Evolutionary conservation across 2,113 vertebrate species (phyloP).

Genomic region (Hystrix brachyura): DNA sequence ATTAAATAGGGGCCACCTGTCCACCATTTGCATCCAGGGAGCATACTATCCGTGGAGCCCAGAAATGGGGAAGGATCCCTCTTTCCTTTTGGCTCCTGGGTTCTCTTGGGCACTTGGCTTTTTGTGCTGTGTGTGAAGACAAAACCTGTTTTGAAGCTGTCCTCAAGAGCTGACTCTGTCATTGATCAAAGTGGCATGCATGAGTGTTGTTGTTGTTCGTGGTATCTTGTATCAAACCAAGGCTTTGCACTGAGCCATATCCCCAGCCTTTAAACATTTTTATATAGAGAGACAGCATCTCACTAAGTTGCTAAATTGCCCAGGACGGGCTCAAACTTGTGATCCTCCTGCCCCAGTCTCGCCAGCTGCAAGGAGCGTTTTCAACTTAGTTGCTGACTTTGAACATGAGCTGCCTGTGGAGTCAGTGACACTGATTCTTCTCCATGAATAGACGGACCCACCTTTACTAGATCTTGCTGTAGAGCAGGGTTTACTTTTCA

Average conservation of each 20-base stretch:
- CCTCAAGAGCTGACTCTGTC: background rate
- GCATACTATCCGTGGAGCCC: background rate
- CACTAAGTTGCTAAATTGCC: background rate
- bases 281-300: background rate
- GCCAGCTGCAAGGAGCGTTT: background rate
- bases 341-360: background rate
- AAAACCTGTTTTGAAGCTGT: background rate
- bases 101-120: background rate
- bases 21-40: background rate
- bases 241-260: background rate
- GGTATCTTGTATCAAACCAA: background rate
- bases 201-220: background rate
- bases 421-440: background rate
- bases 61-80: background rate
- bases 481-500: background rate
- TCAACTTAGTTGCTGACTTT: constrained; percentile 20
- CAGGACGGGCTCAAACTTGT: background rate
- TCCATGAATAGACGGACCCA: background rate
- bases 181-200: background rate
- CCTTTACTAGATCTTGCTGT: background rate
- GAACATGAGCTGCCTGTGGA: background rate
- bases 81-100: background rate
- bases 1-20: background rate
- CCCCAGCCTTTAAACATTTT: background rate
- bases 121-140: background rate